Evolutionary conservation across 2,888 invertebrate species (phyloP).

Genomic region (Drosophila seclusa): DNA sequence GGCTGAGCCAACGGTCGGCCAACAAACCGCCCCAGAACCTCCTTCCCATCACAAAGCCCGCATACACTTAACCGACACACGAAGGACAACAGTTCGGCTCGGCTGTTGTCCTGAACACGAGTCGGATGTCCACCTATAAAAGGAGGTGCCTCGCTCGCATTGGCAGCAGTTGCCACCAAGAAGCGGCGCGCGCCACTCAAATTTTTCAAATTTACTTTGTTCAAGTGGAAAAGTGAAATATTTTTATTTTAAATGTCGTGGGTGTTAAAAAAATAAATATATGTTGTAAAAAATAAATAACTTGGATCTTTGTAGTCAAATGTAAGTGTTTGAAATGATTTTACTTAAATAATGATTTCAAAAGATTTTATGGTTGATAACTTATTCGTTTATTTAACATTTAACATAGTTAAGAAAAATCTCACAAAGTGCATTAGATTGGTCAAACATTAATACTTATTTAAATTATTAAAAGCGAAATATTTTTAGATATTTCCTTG

Average conservation of each 20-base stretch:
- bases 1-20: conserved; percentile 12
- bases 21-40: not conserved
- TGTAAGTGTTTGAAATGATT: not conserved
- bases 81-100: conserved; percentile 27
- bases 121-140: conserved; percentile 53
- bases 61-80: conserved; percentile 33
- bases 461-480: too few species aligned
- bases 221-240: conserved; percentile 8
- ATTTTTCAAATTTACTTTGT: not conserved
- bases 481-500: not conserved
- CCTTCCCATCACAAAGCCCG: conserved; percentile 19
- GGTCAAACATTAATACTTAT: too few species aligned
- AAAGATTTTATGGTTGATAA: not conserved
- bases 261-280: not conserved
- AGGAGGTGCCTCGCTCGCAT: conserved; percentile 47
- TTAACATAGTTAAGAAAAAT: not conserved
- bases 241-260: not conserved
- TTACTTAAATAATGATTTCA: not conserved
- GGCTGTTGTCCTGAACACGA: conserved; percentile 31
- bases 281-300: not conserved
- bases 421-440: too few species aligned
- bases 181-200: conserved; percentile 71
- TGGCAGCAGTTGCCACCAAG: conserved; percentile 66
- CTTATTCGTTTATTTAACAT: not conserved
- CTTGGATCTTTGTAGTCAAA: not conserved